These are phyloP conservation scores for Microtus californicus DNA, from an alignment of 2,797 vertebrate genomes.

Conservation along the genomic window DNA sequence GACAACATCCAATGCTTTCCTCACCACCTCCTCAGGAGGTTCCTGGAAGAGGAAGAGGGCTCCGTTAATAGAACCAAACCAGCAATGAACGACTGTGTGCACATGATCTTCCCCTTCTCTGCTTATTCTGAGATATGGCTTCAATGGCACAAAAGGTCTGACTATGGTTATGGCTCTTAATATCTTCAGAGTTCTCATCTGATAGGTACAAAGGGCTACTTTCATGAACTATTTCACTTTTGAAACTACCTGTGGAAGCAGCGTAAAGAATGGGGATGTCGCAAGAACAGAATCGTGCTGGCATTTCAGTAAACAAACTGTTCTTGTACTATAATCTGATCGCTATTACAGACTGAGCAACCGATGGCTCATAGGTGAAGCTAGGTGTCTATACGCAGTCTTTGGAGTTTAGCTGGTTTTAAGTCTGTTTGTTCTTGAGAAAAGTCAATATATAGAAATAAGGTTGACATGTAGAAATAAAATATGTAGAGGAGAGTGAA, in stretches of 20 bases:
- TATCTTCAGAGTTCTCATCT: not conserved
- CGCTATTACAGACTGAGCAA: not conserved
- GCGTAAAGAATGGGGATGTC: not conserved
- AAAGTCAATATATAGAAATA: not conserved
- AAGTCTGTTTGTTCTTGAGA: not conserved
- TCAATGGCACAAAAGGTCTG: not conserved
- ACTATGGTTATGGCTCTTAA: not conserved
- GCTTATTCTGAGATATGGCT: constrained; percentile 43
- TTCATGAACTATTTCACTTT: constrained; percentile 20
- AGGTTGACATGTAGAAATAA: not conserved
- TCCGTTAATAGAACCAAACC: not conserved
- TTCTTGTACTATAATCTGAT: not conserved
- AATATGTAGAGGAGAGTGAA: not conserved
- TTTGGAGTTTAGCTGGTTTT: not conserved
- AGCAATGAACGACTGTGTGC: too few relatives aligned
- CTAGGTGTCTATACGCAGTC: not conserved
- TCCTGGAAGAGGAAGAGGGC: constrained; percentile 77
- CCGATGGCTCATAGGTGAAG: not conserved
- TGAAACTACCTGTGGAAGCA: constrained; percentile 25
- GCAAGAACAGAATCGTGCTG: not conserved
- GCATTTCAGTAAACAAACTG: not conserved
- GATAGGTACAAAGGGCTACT: not conserved
- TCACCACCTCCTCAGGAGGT: constrained; percentile 85
- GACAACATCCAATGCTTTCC: constrained; percentile 89
- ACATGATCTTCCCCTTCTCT: not conserved